Base-by-base conservation (phyloP, 2,113 vertebrate species). In the Rhinoptilus africanus region DNA sequence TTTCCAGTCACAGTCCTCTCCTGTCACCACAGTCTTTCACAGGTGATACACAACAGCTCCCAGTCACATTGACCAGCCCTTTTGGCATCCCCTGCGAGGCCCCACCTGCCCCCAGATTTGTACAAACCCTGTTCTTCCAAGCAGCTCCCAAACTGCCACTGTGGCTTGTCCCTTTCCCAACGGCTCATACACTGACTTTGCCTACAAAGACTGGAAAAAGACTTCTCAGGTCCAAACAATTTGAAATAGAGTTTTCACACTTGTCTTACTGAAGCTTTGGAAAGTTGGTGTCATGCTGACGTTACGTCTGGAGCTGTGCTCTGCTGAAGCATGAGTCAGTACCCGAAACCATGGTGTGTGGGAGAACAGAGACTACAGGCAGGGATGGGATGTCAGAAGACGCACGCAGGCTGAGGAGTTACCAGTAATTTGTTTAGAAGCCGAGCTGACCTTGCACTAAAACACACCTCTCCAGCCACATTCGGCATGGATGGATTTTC, bases 311-410 rank as follows among this genome's bases (percentile, higher is more conserved):
- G n/a, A 53, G 50, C 32, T 17, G 32, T 6, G 47, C 35, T 54
- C 19, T 59, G 75, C 56, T n/a, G 37, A 20, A 43, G 78, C 50
- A 1, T 0, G 8, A 30, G 12, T 39, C 28, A 4, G n/a, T 2
- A 12, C 43, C 32, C 1, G 7, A 28, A 23, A 12, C 9, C 15
- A 4, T 2, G 0, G 1, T 1, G 1, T 18, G 34, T 1, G 0
- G n/a, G 30, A 14, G 14, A 2, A 4, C 16, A 15, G 57, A 3
- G 21, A 4, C 50, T 19, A 0, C 5, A 5, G 50, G 3, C 39
- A 11, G 62, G 54, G 27, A 6, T 3, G 60, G 60, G 39, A 10
- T 17, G 0, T 8, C 73, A 21, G 67, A 1, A 1, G 26, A 6
- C 2, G 51, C 30, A 2, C 4, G 2, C 17, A 18, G 37, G 3